Percentiles rank a stretch among this genome's conserved stretches.
Conservation (phyloP, 2,888 invertebrate genomes). For the Ichneumoninae sp. region DNA sequence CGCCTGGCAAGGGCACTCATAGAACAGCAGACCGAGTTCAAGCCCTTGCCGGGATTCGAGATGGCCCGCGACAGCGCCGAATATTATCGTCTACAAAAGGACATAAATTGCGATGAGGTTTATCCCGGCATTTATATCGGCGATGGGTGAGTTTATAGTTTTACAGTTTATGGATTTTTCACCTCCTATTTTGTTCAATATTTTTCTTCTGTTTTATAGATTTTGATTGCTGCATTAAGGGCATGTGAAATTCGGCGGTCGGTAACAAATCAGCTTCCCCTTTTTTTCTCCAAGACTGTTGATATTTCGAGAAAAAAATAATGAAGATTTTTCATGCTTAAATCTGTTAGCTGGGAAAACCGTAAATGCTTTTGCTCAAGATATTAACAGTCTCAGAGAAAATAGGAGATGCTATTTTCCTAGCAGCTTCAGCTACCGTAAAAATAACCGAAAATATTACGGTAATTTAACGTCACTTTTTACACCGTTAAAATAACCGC, state of each 20-base stretch:
- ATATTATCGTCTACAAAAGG: constrained; percentile 77
- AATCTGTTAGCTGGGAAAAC: no score
- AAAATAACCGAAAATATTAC: no score
- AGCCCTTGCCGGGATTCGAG: constrained; percentile 76
- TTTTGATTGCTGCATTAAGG: neutral
- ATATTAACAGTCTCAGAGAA: no score
- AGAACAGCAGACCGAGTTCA: constrained; percentile 70
- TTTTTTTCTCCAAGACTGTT: neutral
- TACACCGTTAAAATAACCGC: no score
- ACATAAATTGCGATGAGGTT: constrained; percentile 91
- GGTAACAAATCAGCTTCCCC: no score
- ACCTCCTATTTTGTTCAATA: neutral
- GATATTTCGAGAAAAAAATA: neutral
- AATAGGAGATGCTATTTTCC: no score
- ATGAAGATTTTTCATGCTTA: neutral
- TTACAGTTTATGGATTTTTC: constrained; percentile 13
- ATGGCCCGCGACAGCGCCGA: constrained; percentile 69
- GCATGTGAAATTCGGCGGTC: neutral
- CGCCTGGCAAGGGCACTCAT: constrained; percentile 67
- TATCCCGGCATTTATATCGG: constrained; percentile 91
- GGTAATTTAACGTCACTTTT: no score
- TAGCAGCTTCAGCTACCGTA: no score
- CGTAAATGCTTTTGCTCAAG: no score
- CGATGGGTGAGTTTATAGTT: constrained; percentile 88
- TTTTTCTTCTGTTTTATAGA: constrained; percentile 25